A percentile compares a stretch with the other conserved stretches of the same genome.
Conservation (phyloP, 2,113 vertebrate genomes). For the Fukomys damarensis region DNA sequence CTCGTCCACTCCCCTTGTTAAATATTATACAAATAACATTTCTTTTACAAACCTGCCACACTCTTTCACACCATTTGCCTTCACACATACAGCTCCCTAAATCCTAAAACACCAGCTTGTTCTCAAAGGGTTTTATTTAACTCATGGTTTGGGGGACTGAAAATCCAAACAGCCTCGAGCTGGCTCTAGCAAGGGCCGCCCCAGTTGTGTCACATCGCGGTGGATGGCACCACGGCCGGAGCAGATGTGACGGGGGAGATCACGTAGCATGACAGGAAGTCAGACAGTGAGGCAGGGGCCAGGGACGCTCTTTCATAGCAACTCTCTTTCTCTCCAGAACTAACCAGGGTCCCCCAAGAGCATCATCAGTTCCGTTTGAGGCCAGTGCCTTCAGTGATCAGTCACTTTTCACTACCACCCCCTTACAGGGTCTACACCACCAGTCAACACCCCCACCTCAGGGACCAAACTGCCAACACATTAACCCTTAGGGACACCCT, state of each 20-base stretch:
- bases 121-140: not conserved
- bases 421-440: not conserved
- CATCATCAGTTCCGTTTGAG: not conserved
- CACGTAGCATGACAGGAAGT: not conserved
- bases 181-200: not conserved
- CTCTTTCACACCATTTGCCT: not conserved
- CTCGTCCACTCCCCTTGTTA: not conserved
- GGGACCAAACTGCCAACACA: not conserved
- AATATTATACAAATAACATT: rapidly evolving
- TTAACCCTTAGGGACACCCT: not conserved
- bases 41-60: not conserved
- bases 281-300: not conserved
- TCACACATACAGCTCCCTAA: not conserved
- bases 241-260: not conserved
- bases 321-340: not conserved
- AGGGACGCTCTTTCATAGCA: not conserved
- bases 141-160: not conserved
- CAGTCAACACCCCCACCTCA: not conserved
- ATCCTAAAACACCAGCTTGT: not conserved
- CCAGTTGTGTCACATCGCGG: not conserved
- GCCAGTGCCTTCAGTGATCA: not conserved
- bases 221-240: not conserved
- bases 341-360: not conserved
- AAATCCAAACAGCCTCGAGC: not conserved
- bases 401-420: not conserved